Conservation (phyloP, 2,113 vertebrate genomes). For the Pygoscelis adeliae region DNA sequence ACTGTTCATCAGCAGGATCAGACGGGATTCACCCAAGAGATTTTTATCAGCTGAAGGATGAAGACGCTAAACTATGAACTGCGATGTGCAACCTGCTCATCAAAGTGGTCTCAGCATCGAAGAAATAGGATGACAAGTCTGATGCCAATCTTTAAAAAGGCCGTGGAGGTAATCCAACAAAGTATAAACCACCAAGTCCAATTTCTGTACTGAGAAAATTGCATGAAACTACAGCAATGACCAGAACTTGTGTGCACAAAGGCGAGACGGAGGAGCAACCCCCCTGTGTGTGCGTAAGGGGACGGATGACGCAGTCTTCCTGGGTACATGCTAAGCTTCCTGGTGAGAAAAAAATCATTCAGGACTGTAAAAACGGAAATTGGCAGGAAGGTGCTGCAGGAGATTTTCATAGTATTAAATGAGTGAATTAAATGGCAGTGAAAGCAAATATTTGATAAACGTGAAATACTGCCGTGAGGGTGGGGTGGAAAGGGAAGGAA, state of each 20-base stretch:
- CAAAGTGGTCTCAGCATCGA: neutral
- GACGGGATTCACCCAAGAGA: neutral
- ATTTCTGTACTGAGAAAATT: neutral
- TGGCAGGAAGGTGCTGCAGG: neutral
- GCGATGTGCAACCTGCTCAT: neutral
- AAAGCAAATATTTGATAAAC: neutral
- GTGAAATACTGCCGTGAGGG: neutral
- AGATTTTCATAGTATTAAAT: neutral
- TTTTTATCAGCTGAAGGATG: neutral
- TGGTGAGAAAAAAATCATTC: neutral
- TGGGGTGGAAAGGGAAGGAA: neutral
- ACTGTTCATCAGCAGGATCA: neutral
- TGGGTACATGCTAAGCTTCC: accelerated
- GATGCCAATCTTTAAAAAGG: neutral
- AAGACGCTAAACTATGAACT: neutral
- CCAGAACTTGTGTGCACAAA: neutral
- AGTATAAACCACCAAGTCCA: neutral
- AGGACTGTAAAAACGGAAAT: neutral
- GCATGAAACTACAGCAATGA: neutral
- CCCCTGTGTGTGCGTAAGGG: accelerated
- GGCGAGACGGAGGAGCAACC: neutral
- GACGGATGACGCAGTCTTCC: neutral
- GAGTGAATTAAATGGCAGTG: neutral
- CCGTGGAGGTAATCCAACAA: neutral
- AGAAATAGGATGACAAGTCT: neutral